Conservation (phyloP, 2,888 invertebrate species). For the Smittia sp. region DNA sequence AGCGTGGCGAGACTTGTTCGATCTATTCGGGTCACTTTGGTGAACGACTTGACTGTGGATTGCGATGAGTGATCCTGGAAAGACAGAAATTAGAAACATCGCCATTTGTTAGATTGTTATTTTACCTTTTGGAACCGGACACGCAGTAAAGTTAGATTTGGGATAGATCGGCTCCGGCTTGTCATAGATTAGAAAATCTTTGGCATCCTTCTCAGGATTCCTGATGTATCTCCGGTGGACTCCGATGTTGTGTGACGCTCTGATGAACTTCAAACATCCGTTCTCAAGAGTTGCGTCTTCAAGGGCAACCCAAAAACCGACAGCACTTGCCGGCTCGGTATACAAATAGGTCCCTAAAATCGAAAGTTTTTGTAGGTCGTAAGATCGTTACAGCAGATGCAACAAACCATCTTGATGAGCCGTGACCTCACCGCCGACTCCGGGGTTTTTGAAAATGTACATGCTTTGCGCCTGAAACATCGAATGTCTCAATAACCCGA, state of each 20-base stretch:
- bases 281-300: constrained; percentile 91
- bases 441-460: constrained; percentile 97
- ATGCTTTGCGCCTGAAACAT: constrained; percentile 97
- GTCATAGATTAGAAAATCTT: constrained; percentile 66
- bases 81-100: too few relatives aligned
- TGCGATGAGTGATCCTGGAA: constrained; percentile 77
- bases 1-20: constrained; percentile 79
- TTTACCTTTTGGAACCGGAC: constrained; percentile 80
- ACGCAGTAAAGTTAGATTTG: constrained; percentile 69
- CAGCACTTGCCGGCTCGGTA: constrained; percentile 74
- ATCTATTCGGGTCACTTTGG: constrained; percentile 83
- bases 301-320: constrained; percentile 95
- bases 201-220: constrained; percentile 64
- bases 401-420: constrained; percentile 77
- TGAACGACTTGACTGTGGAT: constrained; percentile 94
- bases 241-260: constrained; percentile 85
- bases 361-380: too few relatives aligned
- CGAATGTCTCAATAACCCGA: too few relatives aligned
- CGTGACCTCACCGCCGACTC: constrained; percentile 79
- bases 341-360: constrained; percentile 74
- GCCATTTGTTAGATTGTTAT: constrained; percentile 11
- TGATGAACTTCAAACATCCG: constrained; percentile 90
- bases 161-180: constrained; percentile 68
- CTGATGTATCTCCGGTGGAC: constrained; percentile 69
- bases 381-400: too few relatives aligned